A percentile compares a stretch with the other conserved stretches of the same genome.
These are phyloP conservation scores for Hemistola chrysoprasaria DNA, from an alignment of 2,888 invertebrate genomes.

Conservation along the genomic window DNA sequence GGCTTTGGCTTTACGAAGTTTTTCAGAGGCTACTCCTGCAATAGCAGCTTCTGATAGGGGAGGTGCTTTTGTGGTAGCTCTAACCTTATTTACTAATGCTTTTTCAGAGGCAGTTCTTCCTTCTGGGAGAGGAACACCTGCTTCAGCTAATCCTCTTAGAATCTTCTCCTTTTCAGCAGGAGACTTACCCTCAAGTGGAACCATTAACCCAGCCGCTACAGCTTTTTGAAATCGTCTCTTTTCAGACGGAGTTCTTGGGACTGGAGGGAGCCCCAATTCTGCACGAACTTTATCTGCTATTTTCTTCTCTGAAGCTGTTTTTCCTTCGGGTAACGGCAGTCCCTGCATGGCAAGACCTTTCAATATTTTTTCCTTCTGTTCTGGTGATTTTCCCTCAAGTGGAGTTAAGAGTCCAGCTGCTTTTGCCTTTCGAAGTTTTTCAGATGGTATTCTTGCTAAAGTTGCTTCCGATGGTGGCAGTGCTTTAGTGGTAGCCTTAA, in stretches of 20 bases:
- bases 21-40: too few species aligned
- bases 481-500: conserved; percentile 3
- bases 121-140: conserved; percentile 38
- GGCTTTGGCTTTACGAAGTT: too few species aligned
- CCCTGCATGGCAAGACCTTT: conserved; percentile 30
- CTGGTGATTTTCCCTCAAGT: conserved; percentile 29
- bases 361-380: conserved; percentile 35
- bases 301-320: too few species aligned
- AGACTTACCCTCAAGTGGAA: conserved; percentile 39
- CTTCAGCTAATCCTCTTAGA: conserved; percentile 27
- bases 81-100: conserved; percentile 5
- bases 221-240: conserved; percentile 32
- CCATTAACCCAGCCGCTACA: conserved; percentile 31
- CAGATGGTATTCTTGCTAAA: conserved; percentile 7
- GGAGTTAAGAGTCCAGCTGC: conserved; percentile 32
- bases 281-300: too few species aligned
- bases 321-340: conserved; percentile 27
- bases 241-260: conserved; percentile 18
- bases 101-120: conserved; percentile 37
- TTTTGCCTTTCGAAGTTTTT: conserved; percentile 31
- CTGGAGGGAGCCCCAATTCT: too few species aligned
- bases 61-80: too few species aligned
- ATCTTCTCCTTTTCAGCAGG: conserved; percentile 35
- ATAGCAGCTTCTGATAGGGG: too few species aligned
- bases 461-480: not conserved